Evolutionary conservation across 1,140 invertebrate species (phyloP), one percentile per base, ranked within the genome.

Genomic region (Coptotermes formosanus): DNA sequence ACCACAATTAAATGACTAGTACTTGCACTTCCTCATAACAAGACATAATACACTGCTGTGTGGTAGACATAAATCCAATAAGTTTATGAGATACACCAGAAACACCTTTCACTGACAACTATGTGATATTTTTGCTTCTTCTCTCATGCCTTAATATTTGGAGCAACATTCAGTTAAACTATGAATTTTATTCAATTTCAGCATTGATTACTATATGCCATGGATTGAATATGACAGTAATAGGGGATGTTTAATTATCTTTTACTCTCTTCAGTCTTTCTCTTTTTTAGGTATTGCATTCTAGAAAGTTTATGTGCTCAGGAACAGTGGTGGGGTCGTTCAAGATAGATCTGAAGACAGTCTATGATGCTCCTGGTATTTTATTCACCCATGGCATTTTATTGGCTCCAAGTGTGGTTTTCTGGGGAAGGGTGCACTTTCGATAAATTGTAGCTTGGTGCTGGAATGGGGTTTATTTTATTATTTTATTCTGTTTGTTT

Each of bases 281-380:
- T 85, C 38, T 81, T 89, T 88, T 89, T 87, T 92, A 94, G 94
- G 94, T 94, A 69, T 92, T 94, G 88, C 94, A 94, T 91, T 94
- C 93, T 88, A 92, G 93, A 89, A 94, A 93, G 90, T 91, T 92
- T 87, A 88, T 91, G 85, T 90, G 93, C 82, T 90, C 92, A 32
- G 93, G 93, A 84, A 93, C 92, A 43, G 89, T 93, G 85, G 93
- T 94, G 48, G 94, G 94, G 86, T 91, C 90, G 82, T 94, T 94
- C 92, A 94, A 94, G 91, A 92, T 94, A 88, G 94, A 94, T 90
- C 91, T 94, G 86, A 92, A 93, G 89, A 94, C 94, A 21, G 92
- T 94, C 86, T 94, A 94, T 91, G 92, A 93, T 90, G 90, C 92
- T 87, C 90, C 91, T 87, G 94, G 94, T 95, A 94, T 87, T 87